These are phyloP conservation scores for Drosophila neocordata DNA, from an alignment of 1,140 invertebrate genomes.

Conservation along the genomic window DNA sequence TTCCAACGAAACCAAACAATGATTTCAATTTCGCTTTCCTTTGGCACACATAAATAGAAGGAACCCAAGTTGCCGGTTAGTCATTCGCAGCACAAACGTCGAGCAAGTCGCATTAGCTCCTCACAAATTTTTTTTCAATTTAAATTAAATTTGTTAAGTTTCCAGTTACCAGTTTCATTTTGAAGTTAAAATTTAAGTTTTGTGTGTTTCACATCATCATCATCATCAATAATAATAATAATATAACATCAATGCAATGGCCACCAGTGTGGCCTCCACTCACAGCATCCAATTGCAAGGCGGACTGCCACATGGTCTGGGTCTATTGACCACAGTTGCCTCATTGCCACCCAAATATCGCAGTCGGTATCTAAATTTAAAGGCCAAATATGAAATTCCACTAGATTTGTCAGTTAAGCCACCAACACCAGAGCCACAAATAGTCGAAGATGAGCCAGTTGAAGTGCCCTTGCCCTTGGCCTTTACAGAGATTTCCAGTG, in stretches of 20 bases:
- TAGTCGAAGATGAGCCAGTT: conserved; percentile 35
- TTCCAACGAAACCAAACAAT: conserved; percentile 59
- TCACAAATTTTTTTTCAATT: conserved; percentile 50
- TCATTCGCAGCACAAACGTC: conserved; percentile 82
- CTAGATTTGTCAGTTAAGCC: conserved; percentile 85
- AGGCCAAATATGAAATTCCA: conserved; percentile 82
- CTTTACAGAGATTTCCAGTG: conserved; percentile 69
- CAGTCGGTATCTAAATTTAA: conserved; percentile 79
- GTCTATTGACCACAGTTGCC: conserved; percentile 80
- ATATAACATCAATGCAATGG: conserved; percentile 60
- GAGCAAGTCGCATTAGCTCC: conserved; percentile 68
- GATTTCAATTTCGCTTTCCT: conserved; percentile 82
- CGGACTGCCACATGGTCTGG: conserved; percentile 72
- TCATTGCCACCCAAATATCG: conserved; percentile 82
- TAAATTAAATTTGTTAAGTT: conserved; percentile 51
- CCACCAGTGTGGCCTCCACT: conserved; percentile 36
- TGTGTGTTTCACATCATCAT: neutral
- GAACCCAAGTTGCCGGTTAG: conserved; percentile 66
- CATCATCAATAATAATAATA: conserved; percentile 11
- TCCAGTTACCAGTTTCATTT: conserved; percentile 49
- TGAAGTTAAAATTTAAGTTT: conserved; percentile 51
- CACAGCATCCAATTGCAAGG: conserved; percentile 77
- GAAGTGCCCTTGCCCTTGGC: conserved; percentile 63
- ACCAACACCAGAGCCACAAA: conserved; percentile 58
- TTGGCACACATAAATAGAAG: conserved; percentile 80